These are phyloP conservation scores for Merluccius polli DNA, from an alignment of 2,797 vertebrate species.

Conservation along the genomic window DNA sequence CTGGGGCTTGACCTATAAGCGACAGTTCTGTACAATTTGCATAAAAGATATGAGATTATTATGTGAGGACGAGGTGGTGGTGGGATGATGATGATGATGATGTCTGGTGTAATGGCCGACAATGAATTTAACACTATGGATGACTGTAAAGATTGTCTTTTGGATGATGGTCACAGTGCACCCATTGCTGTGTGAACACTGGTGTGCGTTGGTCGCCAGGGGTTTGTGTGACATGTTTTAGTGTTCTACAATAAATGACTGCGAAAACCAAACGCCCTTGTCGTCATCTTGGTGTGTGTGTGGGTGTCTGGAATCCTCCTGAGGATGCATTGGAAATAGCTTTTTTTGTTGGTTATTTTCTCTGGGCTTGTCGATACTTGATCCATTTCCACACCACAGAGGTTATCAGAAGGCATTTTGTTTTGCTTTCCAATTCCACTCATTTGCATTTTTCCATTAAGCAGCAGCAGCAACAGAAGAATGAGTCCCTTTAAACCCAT, in stretches of 20 bases:
- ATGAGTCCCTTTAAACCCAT: not conserved
- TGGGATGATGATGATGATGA: slow-evolving; percentile 36
- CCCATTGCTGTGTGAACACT: slow-evolving; percentile 58
- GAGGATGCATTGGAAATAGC: not conserved
- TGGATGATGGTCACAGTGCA: slow-evolving; percentile 54
- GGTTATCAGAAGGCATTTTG: not conserved
- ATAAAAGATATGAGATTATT: slow-evolving; percentile 40
- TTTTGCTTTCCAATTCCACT: not conserved
- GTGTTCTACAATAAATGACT: slow-evolving; percentile 73
- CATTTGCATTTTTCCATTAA: slow-evolving; percentile 1
- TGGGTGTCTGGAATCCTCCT: not conserved
- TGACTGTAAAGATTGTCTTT: slow-evolving; percentile 61
- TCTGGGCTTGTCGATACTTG: not conserved
- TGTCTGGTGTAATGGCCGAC: slow-evolving; percentile 40
- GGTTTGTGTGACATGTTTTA: slow-evolving; percentile 68
- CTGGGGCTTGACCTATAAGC: slow-evolving; percentile 21
- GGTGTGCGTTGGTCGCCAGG: slow-evolving; percentile 59
- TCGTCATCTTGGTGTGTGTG: slow-evolving; percentile 9
- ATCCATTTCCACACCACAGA: not conserved
- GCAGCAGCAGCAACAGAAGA: not conserved
- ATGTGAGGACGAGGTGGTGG: slow-evolving; percentile 37
- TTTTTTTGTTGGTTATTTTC: not conserved
- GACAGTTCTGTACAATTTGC: slow-evolving; percentile 15
- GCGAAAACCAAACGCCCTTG: slow-evolving; percentile 46
- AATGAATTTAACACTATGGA: slow-evolving; percentile 55